Conservation (phyloP, 2,888 invertebrate genomes). For the Chesias legatella region DNA sequence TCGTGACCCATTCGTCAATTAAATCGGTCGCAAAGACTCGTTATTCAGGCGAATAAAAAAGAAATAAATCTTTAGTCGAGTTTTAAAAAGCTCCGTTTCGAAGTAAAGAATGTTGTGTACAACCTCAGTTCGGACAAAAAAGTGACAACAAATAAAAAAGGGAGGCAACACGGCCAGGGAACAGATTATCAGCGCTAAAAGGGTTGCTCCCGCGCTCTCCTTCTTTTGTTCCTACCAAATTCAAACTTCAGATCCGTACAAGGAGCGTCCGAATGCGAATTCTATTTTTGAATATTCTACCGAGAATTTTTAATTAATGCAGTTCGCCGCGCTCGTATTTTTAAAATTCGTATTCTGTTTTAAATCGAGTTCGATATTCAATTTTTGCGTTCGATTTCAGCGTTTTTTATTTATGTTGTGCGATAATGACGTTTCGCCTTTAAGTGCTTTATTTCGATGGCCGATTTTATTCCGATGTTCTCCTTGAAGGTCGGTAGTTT, state of each 20-base stretch:
- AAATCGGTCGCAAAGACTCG: conserved; percentile 66
- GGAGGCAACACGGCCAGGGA: conserved; percentile 73
- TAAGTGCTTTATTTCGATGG: conserved; percentile 81
- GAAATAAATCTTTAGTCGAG: conserved; percentile 67
- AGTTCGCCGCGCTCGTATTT: conserved; percentile 75
- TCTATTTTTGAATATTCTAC: conserved; percentile 81
- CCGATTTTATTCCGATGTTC: conserved; percentile 78
- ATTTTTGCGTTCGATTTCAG: conserved; percentile 78
- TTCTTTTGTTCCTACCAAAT: conserved; percentile 79
- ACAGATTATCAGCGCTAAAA: conserved; percentile 81
- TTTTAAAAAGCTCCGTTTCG: conserved; percentile 78
- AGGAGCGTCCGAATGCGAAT: conserved; percentile 80
- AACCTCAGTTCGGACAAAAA: conserved; percentile 78
- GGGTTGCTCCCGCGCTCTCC: conserved; percentile 79
- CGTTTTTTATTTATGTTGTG: conserved; percentile 78
- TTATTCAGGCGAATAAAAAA: conserved; percentile 73
- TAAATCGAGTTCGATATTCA: conserved; percentile 79
- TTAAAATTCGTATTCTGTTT: conserved; percentile 78
- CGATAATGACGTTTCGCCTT: conserved; percentile 80
- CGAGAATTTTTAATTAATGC: conserved; percentile 81
- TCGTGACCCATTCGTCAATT: conserved; percentile 76
- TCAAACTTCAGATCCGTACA: conserved; percentile 77
- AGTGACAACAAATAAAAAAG: conserved; percentile 78
- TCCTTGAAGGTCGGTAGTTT: conserved; percentile 76
- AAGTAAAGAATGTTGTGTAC: conserved; percentile 81